Percentiles rank a stretch among this genome's conserved stretches.
These are phyloP conservation scores for Stenichneumon culpator DNA, from an alignment of 2,888 invertebrate species.

Conservation along the genomic window DNA sequence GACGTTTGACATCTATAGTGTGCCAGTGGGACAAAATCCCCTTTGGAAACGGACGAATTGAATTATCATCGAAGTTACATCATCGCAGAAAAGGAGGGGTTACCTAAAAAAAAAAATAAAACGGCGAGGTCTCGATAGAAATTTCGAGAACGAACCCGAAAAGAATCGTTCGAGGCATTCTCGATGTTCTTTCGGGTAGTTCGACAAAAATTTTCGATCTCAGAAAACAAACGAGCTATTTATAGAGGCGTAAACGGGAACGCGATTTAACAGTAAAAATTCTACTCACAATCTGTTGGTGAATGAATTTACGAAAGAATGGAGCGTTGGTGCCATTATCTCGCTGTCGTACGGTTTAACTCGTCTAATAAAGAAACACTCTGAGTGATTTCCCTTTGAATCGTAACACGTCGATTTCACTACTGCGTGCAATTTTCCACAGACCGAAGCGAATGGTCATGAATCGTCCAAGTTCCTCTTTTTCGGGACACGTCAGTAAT, in stretches of 20 bases:
- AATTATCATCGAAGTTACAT: slow-evolving; percentile 53
- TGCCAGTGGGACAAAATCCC: not conserved
- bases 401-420: slow-evolving; percentile 59
- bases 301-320: slow-evolving; percentile 90
- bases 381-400: not conserved
- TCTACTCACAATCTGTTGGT: slow-evolving; percentile 90
- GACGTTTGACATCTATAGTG: slow-evolving; percentile 13
- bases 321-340: slow-evolving; percentile 88
- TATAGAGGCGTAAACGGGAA: slow-evolving; percentile 37
- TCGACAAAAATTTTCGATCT: not conserved
- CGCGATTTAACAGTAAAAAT: not conserved
- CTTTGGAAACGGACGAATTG: slow-evolving; percentile 4
- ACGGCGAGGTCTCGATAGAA: not conserved
- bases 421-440: slow-evolving; percentile 72
- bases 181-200: not conserved
- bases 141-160: not conserved
- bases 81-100: slow-evolving; percentile 10
- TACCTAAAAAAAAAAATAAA: slow-evolving; percentile 13
- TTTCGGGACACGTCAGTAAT: slow-evolving; percentile 84
- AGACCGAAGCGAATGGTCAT: slow-evolving; percentile 77
- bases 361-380: not conserved
- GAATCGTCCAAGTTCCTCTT: slow-evolving; percentile 77
- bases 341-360: slow-evolving; percentile 24
- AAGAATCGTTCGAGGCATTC: not conserved
- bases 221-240: slow-evolving; percentile 59